Evolutionary conservation across 1,140 invertebrate genomes (phyloP).

Genomic region (Bombus ignitus): DNA sequence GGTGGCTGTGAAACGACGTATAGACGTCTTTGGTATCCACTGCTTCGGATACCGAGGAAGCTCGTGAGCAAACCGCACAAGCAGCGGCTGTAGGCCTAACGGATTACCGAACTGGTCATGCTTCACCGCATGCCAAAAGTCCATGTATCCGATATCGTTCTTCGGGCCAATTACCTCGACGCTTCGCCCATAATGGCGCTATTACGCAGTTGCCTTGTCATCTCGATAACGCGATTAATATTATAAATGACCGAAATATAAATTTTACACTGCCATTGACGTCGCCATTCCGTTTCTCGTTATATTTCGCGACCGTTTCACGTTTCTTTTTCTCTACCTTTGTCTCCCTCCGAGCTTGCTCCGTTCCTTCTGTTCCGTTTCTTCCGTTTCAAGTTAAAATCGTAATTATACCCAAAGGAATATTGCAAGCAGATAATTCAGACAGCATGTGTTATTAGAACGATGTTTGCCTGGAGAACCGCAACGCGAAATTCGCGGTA

Average conservation of each 20-base stretch:
- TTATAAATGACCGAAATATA: conserved; percentile 51
- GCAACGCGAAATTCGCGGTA: neutral
- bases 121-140: conserved; percentile 67
- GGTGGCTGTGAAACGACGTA: conserved; percentile 48
- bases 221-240: conserved; percentile 52
- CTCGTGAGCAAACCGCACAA: conserved; percentile 42
- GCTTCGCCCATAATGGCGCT: conserved; percentile 50
- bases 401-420: neutral
- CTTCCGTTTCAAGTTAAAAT: neutral
- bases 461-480: neutral
- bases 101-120: conserved; percentile 56
- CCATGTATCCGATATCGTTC: conserved; percentile 63
- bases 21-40: conserved; percentile 49
- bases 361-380: no score
- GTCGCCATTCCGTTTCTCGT: no score
- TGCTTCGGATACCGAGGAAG: conserved; percentile 25
- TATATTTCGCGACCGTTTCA: neutral
- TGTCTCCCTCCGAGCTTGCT: no score
- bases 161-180: conserved; percentile 55
- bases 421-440: no score
- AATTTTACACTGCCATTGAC: neutral
- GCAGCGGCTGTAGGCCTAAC: conserved; percentile 37
- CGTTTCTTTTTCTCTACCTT: no score
- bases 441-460: neutral
- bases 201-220: conserved; percentile 58